Conservation (phyloP, 2,797 vertebrate genomes). For the Nothura maculosa region DNA sequence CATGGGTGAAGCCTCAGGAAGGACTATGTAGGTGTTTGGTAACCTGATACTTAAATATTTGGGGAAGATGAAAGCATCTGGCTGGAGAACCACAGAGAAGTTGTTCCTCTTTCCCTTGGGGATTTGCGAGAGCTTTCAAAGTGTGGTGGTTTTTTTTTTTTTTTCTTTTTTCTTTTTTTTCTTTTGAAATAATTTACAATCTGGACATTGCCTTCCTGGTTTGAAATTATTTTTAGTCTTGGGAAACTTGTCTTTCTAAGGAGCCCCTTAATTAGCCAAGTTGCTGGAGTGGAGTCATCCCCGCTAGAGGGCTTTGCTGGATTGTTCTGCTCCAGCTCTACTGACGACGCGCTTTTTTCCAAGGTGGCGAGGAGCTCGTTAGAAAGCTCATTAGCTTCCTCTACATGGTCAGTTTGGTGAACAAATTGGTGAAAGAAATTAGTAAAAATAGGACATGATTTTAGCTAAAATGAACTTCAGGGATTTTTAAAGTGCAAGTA, state of each 20-base stretch:
- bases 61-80: background rate
- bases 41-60: background rate
- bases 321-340: background rate
- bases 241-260: background rate
- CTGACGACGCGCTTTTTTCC: background rate
- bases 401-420: background rate
- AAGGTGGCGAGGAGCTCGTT: background rate
- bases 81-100: background rate
- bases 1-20: background rate
- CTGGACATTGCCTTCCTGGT: background rate
- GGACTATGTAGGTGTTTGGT: background rate
- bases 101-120: background rate
- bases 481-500: background rate
- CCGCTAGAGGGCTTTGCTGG: accelerated
- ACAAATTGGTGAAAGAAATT: background rate
- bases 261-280: background rate
- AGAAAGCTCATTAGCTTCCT: background rate
- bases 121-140: background rate
- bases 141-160: too few relatives aligned
- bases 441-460: background rate
- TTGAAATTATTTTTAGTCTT: background rate
- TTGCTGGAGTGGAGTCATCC: accelerated
- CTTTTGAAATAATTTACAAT: background rate
- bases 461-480: background rate
- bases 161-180: background rate